Base-by-base conservation (phyloP, 37 sponge, comb jelly and placozoan genomes). In the Theonella swinhoei region DNA sequence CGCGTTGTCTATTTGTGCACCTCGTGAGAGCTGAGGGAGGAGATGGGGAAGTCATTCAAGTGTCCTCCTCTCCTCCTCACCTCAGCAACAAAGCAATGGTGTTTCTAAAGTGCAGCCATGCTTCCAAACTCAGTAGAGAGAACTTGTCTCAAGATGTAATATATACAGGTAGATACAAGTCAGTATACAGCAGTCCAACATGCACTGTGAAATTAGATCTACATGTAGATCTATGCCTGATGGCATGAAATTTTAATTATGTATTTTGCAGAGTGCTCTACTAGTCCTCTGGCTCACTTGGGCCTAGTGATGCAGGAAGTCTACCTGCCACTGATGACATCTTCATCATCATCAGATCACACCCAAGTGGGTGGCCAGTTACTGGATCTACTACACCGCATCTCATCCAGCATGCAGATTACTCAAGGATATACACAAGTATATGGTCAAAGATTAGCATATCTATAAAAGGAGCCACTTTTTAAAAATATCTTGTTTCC, bases 31-130 rank as follows among this genome's bases (percentile, higher is more conserved):
- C 33, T 4, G 35, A 43, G 32, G 37, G 32, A 38, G 70, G 63
- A 59, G 68, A 69, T 4, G 59, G 43, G 9, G 87, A 81, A 25
- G 23, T 14, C 3, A 79, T 89, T 5, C 19, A 7, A 38, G 86
- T 94, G 11, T 74, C 79, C 1, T 29, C 82, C 69, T 42, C 67
- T 5, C 89, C 91, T n/a, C 9, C 28, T 8, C 31, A 20, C 4
- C n/a, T 84, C 61, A 38, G 43, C 0, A 88, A 88, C 34, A 97
- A 94, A 59, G 68, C 88, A 1, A 30, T 97, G 23, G 77, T 90
- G 35, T 94, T 97, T 69, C 77, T 94, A n/a, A 97, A 97, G 84
- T 84, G 89, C 78, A 78, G 54, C 68, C 91, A 94, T 78, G 91
- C 90, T 26, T 89, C 94, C 3, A 91, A 91, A 78, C 91, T 97